A percentile compares a stretch with the other conserved stretches of the same genome.
Evolutionary conservation across 2,113 vertebrate genomes (phyloP).

Genomic region (Cygnus atratus): DNA sequence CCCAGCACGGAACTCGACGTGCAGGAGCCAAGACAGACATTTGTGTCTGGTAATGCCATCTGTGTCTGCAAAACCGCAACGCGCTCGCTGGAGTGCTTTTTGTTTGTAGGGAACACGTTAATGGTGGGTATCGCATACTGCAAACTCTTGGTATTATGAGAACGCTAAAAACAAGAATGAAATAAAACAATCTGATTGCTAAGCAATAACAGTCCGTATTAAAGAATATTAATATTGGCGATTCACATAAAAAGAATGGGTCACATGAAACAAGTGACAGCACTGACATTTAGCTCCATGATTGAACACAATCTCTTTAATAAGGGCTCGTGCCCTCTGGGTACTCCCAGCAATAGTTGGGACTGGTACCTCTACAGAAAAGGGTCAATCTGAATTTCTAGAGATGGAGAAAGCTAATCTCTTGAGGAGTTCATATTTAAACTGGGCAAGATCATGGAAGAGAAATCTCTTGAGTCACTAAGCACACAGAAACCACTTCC

Average conservation of each 20-base stretch:
- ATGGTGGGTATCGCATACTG: constrained; percentile 26
- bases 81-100: constrained; percentile 54
- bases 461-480: not conserved
- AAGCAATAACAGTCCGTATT: constrained; percentile 14
- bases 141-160: constrained; percentile 9
- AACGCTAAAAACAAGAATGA: not conserved
- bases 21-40: constrained; percentile 71
- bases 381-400: not conserved
- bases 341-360: not conserved
- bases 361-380: not conserved
- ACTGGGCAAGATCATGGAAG: not conserved
- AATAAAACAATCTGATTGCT: not conserved
- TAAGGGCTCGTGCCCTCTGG: not conserved
- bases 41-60: constrained; percentile 69
- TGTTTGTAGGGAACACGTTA: constrained; percentile 58
- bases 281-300: not conserved
- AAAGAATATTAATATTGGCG: not conserved
- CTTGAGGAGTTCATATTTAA: not conserved
- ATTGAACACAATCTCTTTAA: not conserved
- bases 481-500: not conserved
- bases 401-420: not conserved
- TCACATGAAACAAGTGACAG: not conserved
- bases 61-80: constrained; percentile 58
- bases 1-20: constrained; percentile 64
- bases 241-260: not conserved